Evolutionary conservation across 2,888 invertebrate genomes (phyloP), one percentile per base, ranked within the genome.

Genomic region (Clanis bilineata): DNA sequence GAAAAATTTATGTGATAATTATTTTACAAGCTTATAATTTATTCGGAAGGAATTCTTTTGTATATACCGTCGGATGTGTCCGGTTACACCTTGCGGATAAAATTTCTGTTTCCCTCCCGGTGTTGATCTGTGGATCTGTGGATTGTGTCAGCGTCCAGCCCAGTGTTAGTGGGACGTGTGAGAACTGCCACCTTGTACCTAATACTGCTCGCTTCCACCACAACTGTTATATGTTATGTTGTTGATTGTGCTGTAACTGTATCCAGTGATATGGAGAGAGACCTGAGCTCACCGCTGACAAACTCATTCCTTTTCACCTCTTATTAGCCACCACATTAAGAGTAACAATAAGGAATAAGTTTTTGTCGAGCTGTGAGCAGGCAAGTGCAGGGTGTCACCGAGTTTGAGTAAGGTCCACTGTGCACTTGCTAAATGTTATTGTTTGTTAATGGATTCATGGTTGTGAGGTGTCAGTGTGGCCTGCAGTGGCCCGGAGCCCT

Each of bases 1-100:
- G 83, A 85, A 86, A 86, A 91, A 91, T 91, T 90, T 91, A 91
- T 91, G 91, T 91, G 91, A 91, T 91, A 91, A 91, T 91, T 91
- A 88, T 88, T 91, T 90, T 91, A 91, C 83, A 89, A 90, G 86
- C 83, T 88, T 88, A 88, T 91, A 91, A 91, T 91, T 91, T 91
- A 91, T 91, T 91, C 85, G 79, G 83, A 86, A 88, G 85, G 85
- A 88, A 86, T 90, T 88, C 85, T 85, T 85, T 85, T 88, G 90
- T 91, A 90, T 84, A 90, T 89, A 86, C 79, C 74, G 80, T 76
- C 69, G 74, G 79, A 83, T 79, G 72, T 63, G 78, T 77, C 73
- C 68, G 75, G 76, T 78, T 79, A 80, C 79, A 72, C 78, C 76
- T 76, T 66, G 69, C 72, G 68, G 68, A 70, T 74, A 73, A 79